Percentiles rank a stretch among this genome's conserved stretches.
Evolutionary conservation across 2,113 vertebrate genomes (phyloP).

Genomic region (Sapajus apella): DNA sequence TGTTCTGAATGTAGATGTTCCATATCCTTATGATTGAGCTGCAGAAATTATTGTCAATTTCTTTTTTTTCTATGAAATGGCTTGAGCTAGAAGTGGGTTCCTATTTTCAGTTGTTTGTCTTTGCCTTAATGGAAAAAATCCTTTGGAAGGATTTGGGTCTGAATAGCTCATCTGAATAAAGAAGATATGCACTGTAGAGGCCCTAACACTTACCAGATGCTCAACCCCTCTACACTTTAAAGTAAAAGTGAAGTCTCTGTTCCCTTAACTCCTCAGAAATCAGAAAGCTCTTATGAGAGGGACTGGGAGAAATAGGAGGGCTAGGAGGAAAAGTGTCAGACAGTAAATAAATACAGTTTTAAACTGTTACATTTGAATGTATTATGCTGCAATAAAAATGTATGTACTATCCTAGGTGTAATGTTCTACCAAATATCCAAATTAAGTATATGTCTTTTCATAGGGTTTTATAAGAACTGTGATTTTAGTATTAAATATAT

Average conservation of each 20-base stretch:
- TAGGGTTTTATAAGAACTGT: not conserved
- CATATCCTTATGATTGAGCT: not conserved
- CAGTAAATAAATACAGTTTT: not conserved
- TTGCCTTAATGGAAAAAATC: not conserved
- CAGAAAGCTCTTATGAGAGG: not conserved
- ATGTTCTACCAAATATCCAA: not conserved
- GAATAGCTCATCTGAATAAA: not conserved
- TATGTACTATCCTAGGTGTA: not conserved
- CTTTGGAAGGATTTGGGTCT: not conserved
- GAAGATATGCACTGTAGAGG: not conserved
- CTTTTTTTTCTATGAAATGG: not conserved
- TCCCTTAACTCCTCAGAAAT: not conserved
- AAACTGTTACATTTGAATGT: not conserved
- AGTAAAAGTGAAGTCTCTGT: not conserved
- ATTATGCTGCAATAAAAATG: not conserved
- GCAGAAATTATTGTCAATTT: not conserved
- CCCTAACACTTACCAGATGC: not conserved
- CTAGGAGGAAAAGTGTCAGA: not conserved
- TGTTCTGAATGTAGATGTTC: not conserved
- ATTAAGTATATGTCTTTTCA: not conserved
- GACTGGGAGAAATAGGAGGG: not conserved
- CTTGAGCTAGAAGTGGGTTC: not conserved
- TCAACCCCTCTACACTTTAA: not conserved
- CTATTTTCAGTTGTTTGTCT: not conserved
- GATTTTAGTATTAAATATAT: constrained; percentile 4